These are phyloP conservation scores for Drosophila baimaii DNA, from an alignment of 1,140 invertebrate genomes.

Conservation along the genomic window DNA sequence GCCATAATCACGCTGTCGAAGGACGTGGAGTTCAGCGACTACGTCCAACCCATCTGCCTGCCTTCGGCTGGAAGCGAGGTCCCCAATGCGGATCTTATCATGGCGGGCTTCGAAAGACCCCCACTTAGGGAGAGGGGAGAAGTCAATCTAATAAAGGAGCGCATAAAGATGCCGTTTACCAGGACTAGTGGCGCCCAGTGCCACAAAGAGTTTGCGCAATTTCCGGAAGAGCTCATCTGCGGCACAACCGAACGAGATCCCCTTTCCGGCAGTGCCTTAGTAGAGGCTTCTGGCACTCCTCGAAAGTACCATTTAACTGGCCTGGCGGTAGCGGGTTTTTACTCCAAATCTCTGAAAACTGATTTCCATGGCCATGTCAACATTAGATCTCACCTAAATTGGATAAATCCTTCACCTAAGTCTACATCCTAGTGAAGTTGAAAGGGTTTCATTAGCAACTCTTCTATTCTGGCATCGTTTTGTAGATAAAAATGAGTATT, in stretches of 20 bases:
- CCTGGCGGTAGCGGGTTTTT: neutral
- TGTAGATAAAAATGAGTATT: too few species aligned
- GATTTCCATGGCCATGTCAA: neutral
- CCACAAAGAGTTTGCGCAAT: neutral
- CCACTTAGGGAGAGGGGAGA: too few species aligned
- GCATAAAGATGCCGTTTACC: constrained; percentile 12
- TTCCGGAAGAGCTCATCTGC: neutral
- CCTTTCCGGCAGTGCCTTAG: constrained; percentile 9
- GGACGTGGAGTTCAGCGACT: constrained; percentile 1
- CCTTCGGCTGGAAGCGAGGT: neutral
- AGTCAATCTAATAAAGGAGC: neutral
- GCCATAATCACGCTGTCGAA: neutral
- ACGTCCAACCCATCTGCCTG: constrained; percentile 28
- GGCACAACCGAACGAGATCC: neutral
- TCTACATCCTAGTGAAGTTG: neutral
- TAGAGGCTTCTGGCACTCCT: constrained; percentile 5
- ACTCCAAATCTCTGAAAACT: neutral
- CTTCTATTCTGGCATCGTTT: neutral
- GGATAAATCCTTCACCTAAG: neutral
- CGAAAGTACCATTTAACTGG: constrained; percentile 4
- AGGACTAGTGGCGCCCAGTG: neutral
- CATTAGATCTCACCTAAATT: constrained; percentile 1
- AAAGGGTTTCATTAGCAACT: neutral
- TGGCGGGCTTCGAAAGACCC: constrained; percentile 7
- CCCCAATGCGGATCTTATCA: neutral